These are phyloP conservation scores for Rhadinocentrus ornatus DNA, from an alignment of 2,797 vertebrate species.

Conservation along the genomic window DNA sequence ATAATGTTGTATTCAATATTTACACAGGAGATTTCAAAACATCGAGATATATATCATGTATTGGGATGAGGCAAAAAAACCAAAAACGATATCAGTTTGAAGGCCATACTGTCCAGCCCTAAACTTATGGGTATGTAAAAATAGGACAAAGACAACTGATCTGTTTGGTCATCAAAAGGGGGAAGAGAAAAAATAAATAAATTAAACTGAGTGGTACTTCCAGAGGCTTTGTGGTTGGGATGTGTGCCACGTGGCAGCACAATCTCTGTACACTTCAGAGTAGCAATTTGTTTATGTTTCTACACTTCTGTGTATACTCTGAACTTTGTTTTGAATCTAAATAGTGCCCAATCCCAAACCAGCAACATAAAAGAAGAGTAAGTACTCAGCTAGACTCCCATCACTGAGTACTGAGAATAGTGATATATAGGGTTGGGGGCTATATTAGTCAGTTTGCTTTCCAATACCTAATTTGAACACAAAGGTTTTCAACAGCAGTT, in stretches of 20 bases:
- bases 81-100: too few species aligned
- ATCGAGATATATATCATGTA: background rate
- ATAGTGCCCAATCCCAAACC: background rate
- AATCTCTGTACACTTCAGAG: background rate
- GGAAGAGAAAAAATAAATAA: background rate
- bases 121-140: background rate
- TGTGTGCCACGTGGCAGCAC: background rate
- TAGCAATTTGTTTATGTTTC: background rate
- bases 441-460: too few species aligned
- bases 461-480: background rate
- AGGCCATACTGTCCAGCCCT: too few species aligned
- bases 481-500: slow-evolving; percentile 2
- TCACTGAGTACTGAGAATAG: background rate
- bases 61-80: too few species aligned
- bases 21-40: too few species aligned
- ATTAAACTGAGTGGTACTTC: background rate
- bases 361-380: background rate
- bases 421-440: too few species aligned
- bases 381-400: background rate
- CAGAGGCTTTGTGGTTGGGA: background rate
- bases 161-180: background rate
- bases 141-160: background rate
- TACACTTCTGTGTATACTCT: background rate
- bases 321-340: background rate
- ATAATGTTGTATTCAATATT: too few species aligned